Percentiles rank a stretch among this genome's conserved stretches.
Evolutionary conservation across 2,113 vertebrate genomes (phyloP).

Genomic region (Uropsilus gracilis): DNA sequence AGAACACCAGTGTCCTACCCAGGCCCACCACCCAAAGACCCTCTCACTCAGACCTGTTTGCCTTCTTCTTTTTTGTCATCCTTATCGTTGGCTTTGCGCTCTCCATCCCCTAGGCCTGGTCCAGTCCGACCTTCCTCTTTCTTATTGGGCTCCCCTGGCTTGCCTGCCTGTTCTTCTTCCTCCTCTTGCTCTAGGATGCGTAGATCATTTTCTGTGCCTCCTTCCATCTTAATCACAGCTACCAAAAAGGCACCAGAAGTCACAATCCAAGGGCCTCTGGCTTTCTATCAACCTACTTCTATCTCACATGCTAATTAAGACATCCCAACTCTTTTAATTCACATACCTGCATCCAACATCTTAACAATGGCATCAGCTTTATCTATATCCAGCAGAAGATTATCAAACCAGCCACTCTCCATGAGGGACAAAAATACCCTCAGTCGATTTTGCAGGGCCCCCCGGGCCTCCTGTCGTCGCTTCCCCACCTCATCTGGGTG

Average conservation of each 20-base stretch:
- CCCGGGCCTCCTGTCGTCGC: conserved; percentile 90
- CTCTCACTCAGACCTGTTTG: conserved; percentile 77
- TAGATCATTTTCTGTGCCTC: conserved; percentile 92
- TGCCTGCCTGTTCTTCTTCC: conserved; percentile 84
- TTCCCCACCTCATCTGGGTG: conserved; percentile 93
- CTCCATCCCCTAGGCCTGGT: conserved; percentile 57
- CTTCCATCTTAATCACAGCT: conserved; percentile 98
- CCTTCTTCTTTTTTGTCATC: conserved; percentile 83
- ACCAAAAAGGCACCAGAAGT: neutral
- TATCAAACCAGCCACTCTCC: conserved; percentile 92
- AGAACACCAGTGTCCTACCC: neutral
- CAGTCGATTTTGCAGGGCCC: conserved; percentile 90
- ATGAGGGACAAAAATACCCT: conserved; percentile 91
- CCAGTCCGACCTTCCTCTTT: conserved; percentile 80
- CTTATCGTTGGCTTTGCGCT: conserved; percentile 78
- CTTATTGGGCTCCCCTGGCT: conserved; percentile 79
- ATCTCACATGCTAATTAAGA: neutral
- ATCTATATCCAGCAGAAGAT: conserved; percentile 92
- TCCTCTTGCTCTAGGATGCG: conserved; percentile 94
- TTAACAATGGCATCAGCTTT: conserved; percentile 91
- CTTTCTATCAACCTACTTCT: neutral
- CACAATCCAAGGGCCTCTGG: neutral
- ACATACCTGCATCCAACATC: conserved; percentile 93
- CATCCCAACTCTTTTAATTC: neutral
- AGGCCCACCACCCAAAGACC: neutral